Percentiles rank a stretch among this genome's conserved stretches.
These are phyloP conservation scores for Leucoptera coffeella DNA, from an alignment of 2,888 invertebrate species.

Conservation along the genomic window DNA sequence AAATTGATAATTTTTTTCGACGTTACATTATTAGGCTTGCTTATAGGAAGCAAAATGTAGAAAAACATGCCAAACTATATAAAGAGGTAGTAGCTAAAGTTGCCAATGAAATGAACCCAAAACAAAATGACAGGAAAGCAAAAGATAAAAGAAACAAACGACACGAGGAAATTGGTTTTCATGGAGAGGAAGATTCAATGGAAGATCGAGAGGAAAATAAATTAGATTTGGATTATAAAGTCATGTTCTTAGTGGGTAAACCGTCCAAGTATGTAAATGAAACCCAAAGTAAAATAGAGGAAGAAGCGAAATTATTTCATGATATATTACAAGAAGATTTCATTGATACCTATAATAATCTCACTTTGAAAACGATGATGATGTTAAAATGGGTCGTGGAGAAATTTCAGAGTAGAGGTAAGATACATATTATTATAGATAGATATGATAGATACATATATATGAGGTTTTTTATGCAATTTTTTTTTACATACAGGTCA, in stretches of 20 bases:
- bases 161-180: slow-evolving; percentile 9
- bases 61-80: too few relatives aligned
- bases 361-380: slow-evolving; percentile 80
- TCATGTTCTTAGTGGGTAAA: slow-evolving; percentile 55
- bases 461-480: too few relatives aligned
- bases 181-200: slow-evolving; percentile 8
- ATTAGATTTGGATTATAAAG: slow-evolving; percentile 23
- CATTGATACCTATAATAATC: slow-evolving; percentile 78
- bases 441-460: too few relatives aligned
- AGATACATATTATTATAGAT: too few relatives aligned
- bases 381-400: slow-evolving; percentile 74
- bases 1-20: too few relatives aligned
- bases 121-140: too few relatives aligned
- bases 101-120: too few relatives aligned
- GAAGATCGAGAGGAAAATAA: too few relatives aligned
- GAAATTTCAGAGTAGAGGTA: slow-evolving; percentile 59
- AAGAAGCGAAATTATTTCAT: slow-evolving; percentile 61
- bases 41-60: too few relatives aligned
- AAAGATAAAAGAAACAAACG: slow-evolving; percentile 11
- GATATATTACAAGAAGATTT: slow-evolving; percentile 83
- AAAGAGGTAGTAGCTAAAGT: too few relatives aligned
- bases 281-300: slow-evolving; percentile 56
- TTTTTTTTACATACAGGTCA: too few relatives aligned
- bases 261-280: slow-evolving; percentile 50
- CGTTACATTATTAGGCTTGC: too few relatives aligned